phyloP scores from a whole-genome alignment of 2,113 vertebrate genomes.

The Nothocercus nigrocapillus region DNA sequence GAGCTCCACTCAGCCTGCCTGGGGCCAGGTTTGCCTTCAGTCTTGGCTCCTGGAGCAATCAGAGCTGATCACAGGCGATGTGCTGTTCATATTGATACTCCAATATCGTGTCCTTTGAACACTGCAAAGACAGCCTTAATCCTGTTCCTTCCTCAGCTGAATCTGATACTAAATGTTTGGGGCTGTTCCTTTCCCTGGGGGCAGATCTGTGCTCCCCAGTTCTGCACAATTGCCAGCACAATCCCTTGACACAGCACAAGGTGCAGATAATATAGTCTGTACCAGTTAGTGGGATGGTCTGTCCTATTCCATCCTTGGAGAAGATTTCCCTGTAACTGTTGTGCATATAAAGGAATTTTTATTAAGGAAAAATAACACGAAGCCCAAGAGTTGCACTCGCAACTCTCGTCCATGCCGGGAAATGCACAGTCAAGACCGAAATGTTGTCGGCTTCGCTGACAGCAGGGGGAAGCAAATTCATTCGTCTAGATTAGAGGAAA shows the following conservation, averaged over 20 bases:
- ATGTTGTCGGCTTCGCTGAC: rapidly evolving
- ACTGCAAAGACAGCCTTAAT: background rate
- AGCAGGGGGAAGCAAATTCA: slow-evolving; percentile 4
- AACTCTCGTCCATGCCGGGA: background rate
- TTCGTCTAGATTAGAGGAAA: background rate
- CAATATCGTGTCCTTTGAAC: background rate
- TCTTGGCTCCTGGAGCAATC: background rate
- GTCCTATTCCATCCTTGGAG: rapidly evolving
- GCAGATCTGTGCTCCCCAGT: rapidly evolving
- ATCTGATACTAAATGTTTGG: rapidly evolving
- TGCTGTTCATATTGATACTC: no score
- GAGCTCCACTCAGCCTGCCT: background rate
- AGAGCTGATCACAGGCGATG: rapidly evolving
- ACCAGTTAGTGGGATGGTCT: rapidly evolving
- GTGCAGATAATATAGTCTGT: rapidly evolving
- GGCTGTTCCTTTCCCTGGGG: background rate
- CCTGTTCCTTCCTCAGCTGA: background rate
- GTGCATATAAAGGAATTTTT: rapidly evolving
- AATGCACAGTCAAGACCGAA: rapidly evolving
- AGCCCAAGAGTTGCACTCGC: background rate
- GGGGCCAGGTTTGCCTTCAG: rapidly evolving
- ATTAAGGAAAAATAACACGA: rapidly evolving
- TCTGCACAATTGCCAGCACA: background rate
- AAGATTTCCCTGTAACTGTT: rapidly evolving
- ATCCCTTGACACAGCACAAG: rapidly evolving